phyloP scores from a whole-genome alignment of 2,888 invertebrate genomes.

The Trypoxylon attenuatum region DNA sequence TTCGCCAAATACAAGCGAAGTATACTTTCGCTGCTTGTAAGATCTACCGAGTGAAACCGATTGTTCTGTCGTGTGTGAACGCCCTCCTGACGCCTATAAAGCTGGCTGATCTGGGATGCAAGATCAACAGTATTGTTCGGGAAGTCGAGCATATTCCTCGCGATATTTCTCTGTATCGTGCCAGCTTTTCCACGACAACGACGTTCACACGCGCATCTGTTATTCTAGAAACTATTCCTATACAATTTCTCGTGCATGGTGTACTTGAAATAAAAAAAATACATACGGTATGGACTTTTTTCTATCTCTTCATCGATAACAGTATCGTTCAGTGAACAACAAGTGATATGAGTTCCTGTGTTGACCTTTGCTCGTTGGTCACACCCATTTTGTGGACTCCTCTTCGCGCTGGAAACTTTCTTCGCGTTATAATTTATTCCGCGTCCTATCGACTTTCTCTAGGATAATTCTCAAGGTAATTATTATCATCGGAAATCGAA shows the following conservation, averaged over 20 bases:
- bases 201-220: no score
- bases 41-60: constrained; percentile 69
- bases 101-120: constrained; percentile 47
- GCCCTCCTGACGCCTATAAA: constrained; percentile 66
- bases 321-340: no score
- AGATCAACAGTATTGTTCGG: constrained; percentile 62
- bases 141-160: constrained; percentile 35
- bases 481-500: neutral
- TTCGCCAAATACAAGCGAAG: constrained; percentile 35
- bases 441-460: constrained; percentile 23
- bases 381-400: neutral
- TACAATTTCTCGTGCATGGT: no score
- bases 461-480: neutral
- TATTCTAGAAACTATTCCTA: no score
- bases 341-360: no score
- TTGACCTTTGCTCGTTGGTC: no score
- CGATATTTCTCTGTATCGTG: neutral
- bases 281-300: no score
- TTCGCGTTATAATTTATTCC: neutral
- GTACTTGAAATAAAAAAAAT: no score
- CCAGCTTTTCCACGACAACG: no score
- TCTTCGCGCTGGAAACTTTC: constrained; percentile 14
- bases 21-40: constrained; percentile 69
- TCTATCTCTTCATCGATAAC: no score
- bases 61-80: constrained; percentile 71